Conservation (phyloP, 2,888 invertebrate genomes). For the Calameuta filiformis region DNA sequence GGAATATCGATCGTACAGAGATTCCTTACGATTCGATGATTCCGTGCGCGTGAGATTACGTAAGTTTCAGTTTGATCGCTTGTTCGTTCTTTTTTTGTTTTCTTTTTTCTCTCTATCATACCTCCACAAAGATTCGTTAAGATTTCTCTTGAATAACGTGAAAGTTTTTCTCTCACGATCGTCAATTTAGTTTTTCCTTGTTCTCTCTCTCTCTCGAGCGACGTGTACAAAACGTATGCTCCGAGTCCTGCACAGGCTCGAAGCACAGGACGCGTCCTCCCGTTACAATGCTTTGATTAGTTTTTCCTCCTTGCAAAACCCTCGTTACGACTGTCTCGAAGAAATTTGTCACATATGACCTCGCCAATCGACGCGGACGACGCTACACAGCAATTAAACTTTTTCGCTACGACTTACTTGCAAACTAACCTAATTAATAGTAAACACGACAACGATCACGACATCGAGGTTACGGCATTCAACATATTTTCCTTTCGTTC, state of each 20-base stretch:
- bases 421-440: slow-evolving; percentile 8
- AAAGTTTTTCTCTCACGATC: slow-evolving; percentile 27
- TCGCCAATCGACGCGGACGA: slow-evolving; percentile 8
- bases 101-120: background rate
- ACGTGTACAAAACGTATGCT: slow-evolving; percentile 17
- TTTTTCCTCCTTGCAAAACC: background rate
- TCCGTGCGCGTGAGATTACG: background rate
- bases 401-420: background rate
- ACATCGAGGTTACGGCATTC: slow-evolving; percentile 33
- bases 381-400: slow-evolving; percentile 14
- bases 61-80: background rate
- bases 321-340: slow-evolving; percentile 1
- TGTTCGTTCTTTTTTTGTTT: background rate
- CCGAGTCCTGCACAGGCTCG: slow-evolving; percentile 42
- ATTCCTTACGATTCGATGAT: background rate
- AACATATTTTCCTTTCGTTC: slow-evolving; percentile 13
- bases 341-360: slow-evolving; percentile 6
- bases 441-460: slow-evolving; percentile 41
- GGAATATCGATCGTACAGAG: background rate
- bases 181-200: slow-evolving; percentile 18
- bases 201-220: background rate
- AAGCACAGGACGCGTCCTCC: slow-evolving; percentile 20
- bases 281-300: background rate
- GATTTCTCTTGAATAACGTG: slow-evolving; percentile 16
- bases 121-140: slow-evolving; percentile 5